Conservation (phyloP, 1,140 invertebrate genomes). For the Hyposmocoma kahamanoa region DNA sequence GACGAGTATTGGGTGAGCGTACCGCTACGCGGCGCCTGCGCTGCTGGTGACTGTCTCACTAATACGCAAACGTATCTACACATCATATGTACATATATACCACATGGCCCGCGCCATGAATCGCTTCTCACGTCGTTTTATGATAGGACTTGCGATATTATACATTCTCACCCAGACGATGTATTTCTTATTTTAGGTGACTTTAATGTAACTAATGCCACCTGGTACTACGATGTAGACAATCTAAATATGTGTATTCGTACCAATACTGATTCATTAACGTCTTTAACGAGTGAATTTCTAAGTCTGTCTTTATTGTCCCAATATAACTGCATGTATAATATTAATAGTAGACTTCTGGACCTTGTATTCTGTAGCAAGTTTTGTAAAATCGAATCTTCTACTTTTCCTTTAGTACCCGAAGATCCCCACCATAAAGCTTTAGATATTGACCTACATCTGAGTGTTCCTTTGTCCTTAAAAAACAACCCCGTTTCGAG, state of each 20-base stretch:
- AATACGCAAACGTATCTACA: neutral
- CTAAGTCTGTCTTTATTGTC: neutral
- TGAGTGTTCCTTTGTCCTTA: neutral
- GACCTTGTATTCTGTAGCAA: slow-evolving; percentile 6
- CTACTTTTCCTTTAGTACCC: neutral
- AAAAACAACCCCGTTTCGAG: neutral
- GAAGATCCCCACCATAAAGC: slow-evolving; percentile 8
- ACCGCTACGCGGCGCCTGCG: neutral
- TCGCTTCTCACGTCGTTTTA: neutral
- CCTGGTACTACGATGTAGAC: slow-evolving; percentile 6
- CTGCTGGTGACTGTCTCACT: no score
- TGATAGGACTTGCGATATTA: neutral
- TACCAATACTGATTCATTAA: neutral
- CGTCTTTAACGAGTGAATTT: neutral
- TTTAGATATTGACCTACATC: neutral
- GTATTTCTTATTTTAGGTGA: slow-evolving; percentile 3
- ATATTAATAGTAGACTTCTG: slow-evolving; percentile 5
- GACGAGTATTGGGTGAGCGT: slow-evolving; percentile 15
- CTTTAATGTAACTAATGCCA: slow-evolving; percentile 9
- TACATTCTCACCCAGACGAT: slow-evolving; percentile 1
- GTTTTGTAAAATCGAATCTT: neutral
- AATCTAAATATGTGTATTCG: neutral
- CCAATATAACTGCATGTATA: slow-evolving; percentile 3
- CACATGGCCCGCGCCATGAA: neutral
- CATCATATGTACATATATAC: neutral